A percentile compares a stretch with the other conserved stretches of the same genome.
Conservation (phyloP, 2,888 invertebrate genomes). For the Troides aeacus region DNA sequence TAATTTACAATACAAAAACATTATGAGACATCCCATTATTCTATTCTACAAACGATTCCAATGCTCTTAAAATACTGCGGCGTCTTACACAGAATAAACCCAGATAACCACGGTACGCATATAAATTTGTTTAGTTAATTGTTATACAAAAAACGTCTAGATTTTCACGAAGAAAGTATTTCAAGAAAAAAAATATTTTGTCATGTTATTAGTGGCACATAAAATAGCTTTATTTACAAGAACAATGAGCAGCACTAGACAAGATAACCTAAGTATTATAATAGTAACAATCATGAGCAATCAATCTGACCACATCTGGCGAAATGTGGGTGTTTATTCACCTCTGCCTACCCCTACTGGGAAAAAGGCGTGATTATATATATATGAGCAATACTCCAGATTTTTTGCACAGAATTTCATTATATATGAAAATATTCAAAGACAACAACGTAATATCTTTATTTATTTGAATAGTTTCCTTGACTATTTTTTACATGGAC, state of each 20-base stretch:
- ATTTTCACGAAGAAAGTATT: constrained; percentile 1
- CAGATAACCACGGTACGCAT: constrained; percentile 5
- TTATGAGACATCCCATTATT: not conserved
- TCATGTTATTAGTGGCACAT: not conserved
- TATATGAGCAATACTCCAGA: not conserved
- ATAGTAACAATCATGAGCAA: not conserved
- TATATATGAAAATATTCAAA: not conserved
- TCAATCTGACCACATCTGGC: no score
- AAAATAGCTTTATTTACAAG: not conserved
- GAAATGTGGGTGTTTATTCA: no score
- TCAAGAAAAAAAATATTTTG: not conserved
- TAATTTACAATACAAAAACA: not conserved
- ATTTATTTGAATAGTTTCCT: no score
- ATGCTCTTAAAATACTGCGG: not conserved
- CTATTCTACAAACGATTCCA: not conserved
- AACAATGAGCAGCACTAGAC: not conserved
- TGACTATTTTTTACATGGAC: no score
- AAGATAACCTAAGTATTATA: not conserved
- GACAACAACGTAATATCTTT: not conserved
- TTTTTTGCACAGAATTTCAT: not conserved
- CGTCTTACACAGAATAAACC: not conserved
- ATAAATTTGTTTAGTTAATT: constrained; percentile 12
- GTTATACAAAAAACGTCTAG: constrained; percentile 21
- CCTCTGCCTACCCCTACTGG: no score
- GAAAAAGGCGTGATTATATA: no score